Base-by-base conservation (phyloP, 2,797 vertebrate species). In the Sandelia bainsii region DNA sequence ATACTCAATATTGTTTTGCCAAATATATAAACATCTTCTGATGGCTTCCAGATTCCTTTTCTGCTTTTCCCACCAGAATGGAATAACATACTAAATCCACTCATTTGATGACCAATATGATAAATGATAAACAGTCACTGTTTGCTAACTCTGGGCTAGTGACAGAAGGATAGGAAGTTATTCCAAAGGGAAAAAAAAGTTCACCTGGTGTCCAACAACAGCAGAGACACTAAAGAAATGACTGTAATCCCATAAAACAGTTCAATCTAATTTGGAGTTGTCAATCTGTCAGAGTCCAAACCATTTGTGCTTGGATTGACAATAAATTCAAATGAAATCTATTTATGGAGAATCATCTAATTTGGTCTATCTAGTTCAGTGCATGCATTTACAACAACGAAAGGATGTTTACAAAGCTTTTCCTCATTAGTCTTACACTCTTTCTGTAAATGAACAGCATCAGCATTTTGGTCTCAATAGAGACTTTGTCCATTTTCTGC, bases 1-100 rank as follows among this genome's bases (percentile, higher is more conserved):
- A 74, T 66, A 27, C 52, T 56, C 54, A 49, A 69, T 69, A 81
- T 77, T 51, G 12, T 81, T 89, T 89, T 80, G 69, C 68, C 72
- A 87, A 81, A 84, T 64, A 77, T 40, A 79, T 67, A 81, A 83
- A 78, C 59, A 72, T 74, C 46, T 48, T 60, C 37, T 88, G 75
- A 86, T 76, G 84, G 75, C 32, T 86, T 80, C 67, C 82, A 88
- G 69, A 50, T 27, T 39, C 49, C 6, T 0, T 17, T 4, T 37
- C 59, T 60, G 32, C 52, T 75, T 37, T 76, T 64, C 40, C 40
- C 52, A 49, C 27, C 7, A 34, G 14, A 72, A 40, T 57, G 16
- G 25, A 79, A 61, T 59, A 71, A 67, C 42, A 62, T 23, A 68
- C 25, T 56, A 68, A 77, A 72, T 69, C 76, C 32, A 46, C 23